Base-by-base conservation (phyloP, 2,113 vertebrate genomes). In the Ptilonorhynchus violaceus region DNA sequence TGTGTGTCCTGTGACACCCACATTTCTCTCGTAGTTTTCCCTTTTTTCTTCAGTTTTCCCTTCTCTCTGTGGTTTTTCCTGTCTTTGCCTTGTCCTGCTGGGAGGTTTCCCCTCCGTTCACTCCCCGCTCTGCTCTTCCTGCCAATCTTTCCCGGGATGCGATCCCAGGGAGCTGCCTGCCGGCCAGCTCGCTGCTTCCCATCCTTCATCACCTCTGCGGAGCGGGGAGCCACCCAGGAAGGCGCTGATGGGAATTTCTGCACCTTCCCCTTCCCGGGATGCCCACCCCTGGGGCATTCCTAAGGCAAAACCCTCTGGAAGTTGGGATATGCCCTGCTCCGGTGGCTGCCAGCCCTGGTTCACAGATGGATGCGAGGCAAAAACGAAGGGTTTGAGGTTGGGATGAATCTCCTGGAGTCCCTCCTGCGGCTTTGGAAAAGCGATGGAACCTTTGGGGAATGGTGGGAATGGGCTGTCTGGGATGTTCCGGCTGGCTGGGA, bases 251-350 rank as follows among this genome's bases (percentile, higher is more conserved):
- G 68, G 13, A 59, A 37, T 81, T 85, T 68, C 79, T 52, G 37
- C 68, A 15, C 66, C 69, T 91, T 85, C 3, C 0, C 44, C 22
- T 53, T 37, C 7, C 15, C 47, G 41, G 37, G 42, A 28, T 68
- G 41, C 27, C 68, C 0, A 5, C 33, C 50, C 8, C 50, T 44
- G 11, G 66, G 10, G 33, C 24, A 20, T 55, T 82, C 64, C 87
- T 35, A 3, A 0, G 0, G 81, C 30, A 46, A 27, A 8, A 56
- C 14, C n/a, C 64, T 39, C 1, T 39, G 84, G 53, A 66, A 67
- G 47, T 24, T 9, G 8, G 25, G 42, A 7, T 42, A 3, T 6
- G 33, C 7, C 7, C 7, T 17, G 35, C 68, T 89, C 14, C 0
- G 2, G 17, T n/a, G 72, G 39, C 42, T 31, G 66, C 52, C 31